Percentiles rank a stretch among this genome's conserved stretches.
These are phyloP conservation scores for Bombylius major DNA, from an alignment of 2,888 invertebrate species.

Conservation along the genomic window DNA sequence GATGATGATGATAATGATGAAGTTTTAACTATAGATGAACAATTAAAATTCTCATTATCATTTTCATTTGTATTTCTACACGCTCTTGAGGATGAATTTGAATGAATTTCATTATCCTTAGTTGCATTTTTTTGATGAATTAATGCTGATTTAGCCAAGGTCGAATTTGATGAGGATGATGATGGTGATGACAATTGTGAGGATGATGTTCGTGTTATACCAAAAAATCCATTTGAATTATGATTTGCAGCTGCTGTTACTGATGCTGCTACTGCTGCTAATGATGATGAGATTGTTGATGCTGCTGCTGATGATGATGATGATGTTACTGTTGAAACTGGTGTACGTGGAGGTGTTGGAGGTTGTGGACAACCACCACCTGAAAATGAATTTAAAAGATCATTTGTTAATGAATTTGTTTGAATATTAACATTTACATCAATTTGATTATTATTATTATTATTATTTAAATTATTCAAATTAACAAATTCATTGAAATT, in stretches of 20 bases:
- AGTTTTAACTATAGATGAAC: neutral
- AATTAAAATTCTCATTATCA: neutral
- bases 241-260: neutral
- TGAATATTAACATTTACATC: neutral
- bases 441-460: neutral
- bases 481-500: neutral
- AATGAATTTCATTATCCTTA: neutral
- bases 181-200: slow-evolving; percentile 19
- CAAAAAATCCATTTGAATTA: slow-evolving; percentile 21
- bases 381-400: neutral
- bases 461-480: neutral
- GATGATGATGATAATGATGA: slow-evolving; percentile 2
- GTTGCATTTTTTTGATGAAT: slow-evolving; percentile 14
- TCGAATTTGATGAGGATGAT: slow-evolving; percentile 20
- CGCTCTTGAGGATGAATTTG: too few species aligned
- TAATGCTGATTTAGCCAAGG: slow-evolving; percentile 16
- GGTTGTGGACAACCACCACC: slow-evolving; percentile 12
- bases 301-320: slow-evolving; percentile 1
- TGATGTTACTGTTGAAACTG: slow-evolving; percentile 5
- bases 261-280: neutral
- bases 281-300: neutral
- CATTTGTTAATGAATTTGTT: neutral
- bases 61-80: too few species aligned
- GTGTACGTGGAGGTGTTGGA: slow-evolving; percentile 16
- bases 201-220: slow-evolving; percentile 30